Conservation (phyloP, 2,888 invertebrate genomes). For the Plusia festucae region DNA sequence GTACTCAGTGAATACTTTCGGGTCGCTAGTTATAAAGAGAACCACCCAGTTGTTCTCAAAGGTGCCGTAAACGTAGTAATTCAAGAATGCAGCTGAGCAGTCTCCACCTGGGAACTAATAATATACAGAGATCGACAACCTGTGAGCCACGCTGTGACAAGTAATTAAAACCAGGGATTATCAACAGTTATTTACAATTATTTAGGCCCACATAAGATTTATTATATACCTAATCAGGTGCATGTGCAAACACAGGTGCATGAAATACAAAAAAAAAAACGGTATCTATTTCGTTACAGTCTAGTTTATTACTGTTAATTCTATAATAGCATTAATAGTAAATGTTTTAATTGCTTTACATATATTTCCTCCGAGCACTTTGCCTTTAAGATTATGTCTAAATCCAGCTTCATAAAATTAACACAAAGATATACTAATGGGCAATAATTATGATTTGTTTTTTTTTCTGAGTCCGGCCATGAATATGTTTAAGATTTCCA, state of each 20-base stretch:
- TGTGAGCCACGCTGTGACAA: constrained; percentile 3
- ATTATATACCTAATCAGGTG: not conserved
- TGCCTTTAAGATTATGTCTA: no score
- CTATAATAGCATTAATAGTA: not conserved
- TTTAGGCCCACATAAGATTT: constrained; percentile 1
- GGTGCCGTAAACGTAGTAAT: constrained; percentile 31
- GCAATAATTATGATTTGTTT: not conserved
- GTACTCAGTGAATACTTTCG: not conserved
- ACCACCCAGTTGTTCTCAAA: constrained; percentile 34
- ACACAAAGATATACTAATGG: not conserved
- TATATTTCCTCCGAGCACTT: no score
- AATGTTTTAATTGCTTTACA: no score
- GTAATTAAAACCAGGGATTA: constrained; percentile 6
- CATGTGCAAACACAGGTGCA: no score
- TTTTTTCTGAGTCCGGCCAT: not conserved
- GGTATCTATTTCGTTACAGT: not conserved
- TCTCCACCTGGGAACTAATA: constrained; percentile 43
- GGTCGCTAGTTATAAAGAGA: constrained; percentile 16
- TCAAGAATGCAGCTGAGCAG: constrained; percentile 29
- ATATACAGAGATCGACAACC: constrained; percentile 44
- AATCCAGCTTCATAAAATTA: no score
- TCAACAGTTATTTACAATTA: not conserved
- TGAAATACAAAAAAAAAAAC: no score
- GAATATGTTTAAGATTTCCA: not conserved
- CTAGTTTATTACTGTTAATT: not conserved